Conservation (phyloP, 1,140 invertebrate species). For the Sogatella furcifera region DNA sequence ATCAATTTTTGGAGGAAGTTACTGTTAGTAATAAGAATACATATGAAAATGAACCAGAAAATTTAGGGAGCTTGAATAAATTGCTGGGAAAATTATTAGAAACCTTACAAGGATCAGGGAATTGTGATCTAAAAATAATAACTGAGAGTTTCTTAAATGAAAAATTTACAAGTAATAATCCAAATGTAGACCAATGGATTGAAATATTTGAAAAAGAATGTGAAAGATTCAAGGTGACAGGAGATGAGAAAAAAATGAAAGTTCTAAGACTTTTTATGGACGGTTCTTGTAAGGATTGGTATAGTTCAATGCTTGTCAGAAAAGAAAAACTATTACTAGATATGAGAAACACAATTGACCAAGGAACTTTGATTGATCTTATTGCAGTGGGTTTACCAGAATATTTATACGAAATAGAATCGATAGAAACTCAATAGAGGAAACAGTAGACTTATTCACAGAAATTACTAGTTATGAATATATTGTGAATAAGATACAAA, state of each 20-base stretch:
- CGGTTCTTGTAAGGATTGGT: slow-evolving; percentile 27
- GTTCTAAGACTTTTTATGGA: too few relatives aligned
- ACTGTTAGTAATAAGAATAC: too few relatives aligned
- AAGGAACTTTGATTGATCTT: slow-evolving; percentile 22
- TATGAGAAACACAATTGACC: too few relatives aligned
- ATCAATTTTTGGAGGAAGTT: slow-evolving; percentile 16
- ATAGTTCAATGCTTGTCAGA: slow-evolving; percentile 25
- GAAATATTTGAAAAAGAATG: slow-evolving; percentile 28
- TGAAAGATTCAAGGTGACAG: too few relatives aligned
- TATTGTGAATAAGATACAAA: not conserved
- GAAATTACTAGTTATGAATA: too few relatives aligned
- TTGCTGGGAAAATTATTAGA: slow-evolving; percentile 14
- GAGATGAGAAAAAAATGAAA: too few relatives aligned
- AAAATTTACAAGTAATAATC: slow-evolving; percentile 24
- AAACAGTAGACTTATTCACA: slow-evolving; percentile 17
- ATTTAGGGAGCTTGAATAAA: not conserved
- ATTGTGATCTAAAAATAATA: too few relatives aligned
- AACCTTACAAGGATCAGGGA: slow-evolving; percentile 7
- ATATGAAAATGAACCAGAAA: too few relatives aligned
- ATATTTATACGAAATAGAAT: slow-evolving; percentile 24
- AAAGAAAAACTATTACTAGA: slow-evolving; percentile 27
- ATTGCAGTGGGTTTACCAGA: slow-evolving; percentile 25
- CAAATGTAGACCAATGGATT: slow-evolving; percentile 26
- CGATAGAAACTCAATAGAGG: slow-evolving; percentile 20
- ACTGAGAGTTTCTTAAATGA: slow-evolving; percentile 16